Evolutionary conservation across 2,797 vertebrate genomes (phyloP).

Genomic region (Simalia tracyae): DNA sequence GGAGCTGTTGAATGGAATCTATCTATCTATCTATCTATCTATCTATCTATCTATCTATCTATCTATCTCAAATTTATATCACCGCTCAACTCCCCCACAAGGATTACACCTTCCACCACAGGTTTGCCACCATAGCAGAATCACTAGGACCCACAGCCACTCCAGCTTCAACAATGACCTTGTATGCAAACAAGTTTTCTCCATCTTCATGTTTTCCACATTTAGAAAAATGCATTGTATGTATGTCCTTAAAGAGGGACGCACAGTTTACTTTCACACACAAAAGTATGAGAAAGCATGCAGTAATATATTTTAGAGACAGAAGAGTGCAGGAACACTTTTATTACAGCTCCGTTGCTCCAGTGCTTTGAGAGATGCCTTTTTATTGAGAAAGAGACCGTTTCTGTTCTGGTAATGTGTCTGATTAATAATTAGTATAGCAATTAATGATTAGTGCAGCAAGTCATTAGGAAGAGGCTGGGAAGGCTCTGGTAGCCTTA

Average conservation of each 20-base stretch:
- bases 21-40: too few species aligned
- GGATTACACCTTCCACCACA: not conserved
- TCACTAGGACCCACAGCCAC: not conserved
- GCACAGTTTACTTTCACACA: not conserved
- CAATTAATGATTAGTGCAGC: conserved; percentile 29
- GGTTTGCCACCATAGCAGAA: not conserved
- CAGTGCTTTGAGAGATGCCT: not conserved
- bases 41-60: too few species aligned
- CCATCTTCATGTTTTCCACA: not conserved
- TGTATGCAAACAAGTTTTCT: not conserved
- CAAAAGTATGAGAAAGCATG: not conserved
- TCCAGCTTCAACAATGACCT: not conserved
- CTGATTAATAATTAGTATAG: conserved; percentile 25
- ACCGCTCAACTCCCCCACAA: too few species aligned
- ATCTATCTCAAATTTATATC: too few species aligned
- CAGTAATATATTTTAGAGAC: not conserved
- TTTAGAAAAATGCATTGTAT: not conserved
- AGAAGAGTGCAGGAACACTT: not conserved
- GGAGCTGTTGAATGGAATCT: not conserved
- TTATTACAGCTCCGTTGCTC: not conserved
- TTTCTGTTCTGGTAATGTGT: not conserved
- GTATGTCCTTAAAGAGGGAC: not conserved
- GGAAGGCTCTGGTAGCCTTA: not conserved
- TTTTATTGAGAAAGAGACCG: not conserved
- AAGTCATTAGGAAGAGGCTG: conserved; percentile 10